Conservation (phyloP, 2,888 invertebrate genomes). For the Drosophila cracens region DNA sequence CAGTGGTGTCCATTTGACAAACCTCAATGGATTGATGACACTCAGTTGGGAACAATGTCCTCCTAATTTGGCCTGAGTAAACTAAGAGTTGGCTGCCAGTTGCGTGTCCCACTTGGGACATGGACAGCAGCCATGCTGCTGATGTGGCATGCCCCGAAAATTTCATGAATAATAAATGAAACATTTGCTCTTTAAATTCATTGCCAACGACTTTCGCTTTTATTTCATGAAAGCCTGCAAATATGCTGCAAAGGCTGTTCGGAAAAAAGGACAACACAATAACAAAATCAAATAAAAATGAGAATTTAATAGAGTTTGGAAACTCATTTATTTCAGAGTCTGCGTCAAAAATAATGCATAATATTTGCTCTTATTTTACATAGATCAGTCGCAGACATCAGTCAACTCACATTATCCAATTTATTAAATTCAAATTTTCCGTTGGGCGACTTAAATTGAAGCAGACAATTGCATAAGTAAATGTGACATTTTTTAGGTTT, state of each 20-base stretch:
- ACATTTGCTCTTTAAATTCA: constrained; percentile 22
- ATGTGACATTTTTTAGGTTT: constrained; percentile 1
- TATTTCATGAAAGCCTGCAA: not conserved
- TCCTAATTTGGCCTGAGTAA: constrained; percentile 58
- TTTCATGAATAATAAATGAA: constrained; percentile 49
- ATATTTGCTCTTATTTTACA: constrained; percentile 3
- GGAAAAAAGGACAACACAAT: not conserved
- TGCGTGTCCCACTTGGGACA: constrained; percentile 9
- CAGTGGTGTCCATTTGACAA: constrained; percentile 60
- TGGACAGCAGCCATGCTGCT: constrained; percentile 27
- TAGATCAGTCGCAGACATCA: not conserved
- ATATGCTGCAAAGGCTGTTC: not conserved
- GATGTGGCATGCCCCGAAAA: constrained; percentile 37
- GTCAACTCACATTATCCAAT: not conserved
- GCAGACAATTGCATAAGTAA: constrained; percentile 24
- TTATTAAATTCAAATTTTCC: constrained; percentile 9
- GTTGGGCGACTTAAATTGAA: not conserved
- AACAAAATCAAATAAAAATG: not conserved
- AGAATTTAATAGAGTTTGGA: not conserved
- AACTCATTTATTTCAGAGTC: not conserved
- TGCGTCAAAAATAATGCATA: not conserved
- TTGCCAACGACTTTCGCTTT: not conserved
- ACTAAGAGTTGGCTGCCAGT: constrained; percentile 34
- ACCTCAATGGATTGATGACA: constrained; percentile 57
- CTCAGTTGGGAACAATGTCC: constrained; percentile 21